Base-by-base conservation (phyloP, 2,113 vertebrate species). In the Astur gentilis region DNA sequence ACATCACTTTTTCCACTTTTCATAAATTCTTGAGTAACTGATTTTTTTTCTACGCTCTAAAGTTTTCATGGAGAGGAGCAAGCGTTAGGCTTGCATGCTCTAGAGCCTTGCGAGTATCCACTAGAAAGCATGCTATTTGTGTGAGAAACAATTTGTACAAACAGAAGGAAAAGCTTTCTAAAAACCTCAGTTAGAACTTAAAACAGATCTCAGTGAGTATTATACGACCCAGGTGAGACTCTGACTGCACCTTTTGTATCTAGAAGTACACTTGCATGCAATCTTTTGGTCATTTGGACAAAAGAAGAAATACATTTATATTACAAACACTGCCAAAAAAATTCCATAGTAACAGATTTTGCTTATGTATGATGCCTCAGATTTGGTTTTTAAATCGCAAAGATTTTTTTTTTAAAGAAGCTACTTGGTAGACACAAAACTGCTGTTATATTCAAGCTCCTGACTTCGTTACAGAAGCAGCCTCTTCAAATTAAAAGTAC, bases 1-100 rank as follows among this genome's bases (percentile, higher is more conserved):
- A 69, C 77, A 95, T 93, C 66, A 87, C 81, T 95, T 94, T 95
- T 73, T 49, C 82, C 90, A 97, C 64, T 94, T 95, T 66, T 97
- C 83, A 88, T 73, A 89, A 95, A 88, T 89, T 75, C 82, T 95
- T 88, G 45, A 91, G 58, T 77, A 85, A 91, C 93, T 55, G 42
- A 69, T 88, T 83, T 96, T 93, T 93, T 93, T 93, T 83, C 87
- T 84, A 13, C 36, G 10, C 81, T 50, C 36, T 34, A 0, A 95
- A 85, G 45, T 95, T 94, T 93, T 91, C 66, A 50, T 45, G 78
- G 54, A 80, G 71, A 91, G 20, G n/a, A 71, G 34, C 69, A 75
- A 96, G 70, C 7, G 0, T 58, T 65, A 95, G 54, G 81, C n/a
- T 95, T 86, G 36, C 54, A 66, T 38, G 27, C 52, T 96, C 89